Percentiles rank a stretch among this genome's conserved stretches.
phyloP scores from a whole-genome alignment of 2,888 invertebrate genomes.

The Baccha elongata region DNA sequence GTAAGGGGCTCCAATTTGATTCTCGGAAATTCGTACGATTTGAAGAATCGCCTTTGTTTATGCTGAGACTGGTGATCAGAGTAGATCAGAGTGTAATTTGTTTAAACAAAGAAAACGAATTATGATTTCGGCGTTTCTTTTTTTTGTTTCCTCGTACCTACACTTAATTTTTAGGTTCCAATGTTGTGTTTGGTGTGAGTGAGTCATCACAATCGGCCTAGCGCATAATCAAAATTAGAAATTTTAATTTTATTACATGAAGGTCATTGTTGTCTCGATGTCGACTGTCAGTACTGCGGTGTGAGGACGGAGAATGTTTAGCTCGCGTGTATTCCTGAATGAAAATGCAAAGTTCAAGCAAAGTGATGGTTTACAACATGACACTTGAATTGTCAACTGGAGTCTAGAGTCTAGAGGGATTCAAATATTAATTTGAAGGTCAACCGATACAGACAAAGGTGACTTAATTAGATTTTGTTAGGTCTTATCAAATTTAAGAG shows the following conservation, averaged over 20 bases:
- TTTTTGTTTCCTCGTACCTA: neutral
- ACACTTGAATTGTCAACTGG: conserved; percentile 1
- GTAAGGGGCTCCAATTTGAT: conserved; percentile 36
- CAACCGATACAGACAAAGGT: neutral
- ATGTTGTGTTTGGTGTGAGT: conserved; percentile 15
- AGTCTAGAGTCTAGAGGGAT: neutral
- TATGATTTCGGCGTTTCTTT: too few species aligned
- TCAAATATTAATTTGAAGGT: neutral
- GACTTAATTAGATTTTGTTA: conserved; percentile 1
- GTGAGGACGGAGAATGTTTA: neutral
- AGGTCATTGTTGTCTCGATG: conserved; percentile 67
- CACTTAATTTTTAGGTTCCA: conserved; percentile 2
- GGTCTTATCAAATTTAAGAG: neutral
- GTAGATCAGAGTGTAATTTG: neutral
- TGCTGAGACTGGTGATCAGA: neutral
- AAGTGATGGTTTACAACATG: conserved; percentile 38
- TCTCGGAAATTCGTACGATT: conserved; percentile 67
- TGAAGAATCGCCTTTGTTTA: conserved; percentile 59
- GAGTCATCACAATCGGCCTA: conserved; percentile 45
- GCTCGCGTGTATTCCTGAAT: conserved; percentile 13
- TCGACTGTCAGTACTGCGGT: neutral
- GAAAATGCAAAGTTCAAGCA: conserved; percentile 16
- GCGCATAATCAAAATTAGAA: conserved; percentile 43
- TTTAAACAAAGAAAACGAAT: conserved; percentile 16
- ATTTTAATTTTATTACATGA: conserved; percentile 37